Evolutionary conservation across 1,140 invertebrate species (phyloP).

Genomic region (Hylyphantes graminicola): DNA sequence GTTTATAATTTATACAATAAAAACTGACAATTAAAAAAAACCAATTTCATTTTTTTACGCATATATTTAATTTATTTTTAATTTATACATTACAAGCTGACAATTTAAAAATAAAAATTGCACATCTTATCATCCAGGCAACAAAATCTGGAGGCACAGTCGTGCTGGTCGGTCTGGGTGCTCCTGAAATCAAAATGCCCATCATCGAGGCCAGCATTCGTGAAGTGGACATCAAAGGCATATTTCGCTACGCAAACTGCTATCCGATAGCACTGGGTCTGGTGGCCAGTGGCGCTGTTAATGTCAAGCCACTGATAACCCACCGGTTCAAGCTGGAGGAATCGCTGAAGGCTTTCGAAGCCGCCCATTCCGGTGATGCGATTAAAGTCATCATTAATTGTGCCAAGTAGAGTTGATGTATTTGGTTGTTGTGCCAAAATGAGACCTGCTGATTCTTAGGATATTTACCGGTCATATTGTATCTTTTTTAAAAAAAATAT

Average conservation of each 20-base stretch:
- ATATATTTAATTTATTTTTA: too few species aligned
- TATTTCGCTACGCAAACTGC: slow-evolving; percentile 92
- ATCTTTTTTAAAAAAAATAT: too few species aligned
- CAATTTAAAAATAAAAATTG: background rate
- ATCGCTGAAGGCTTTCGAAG: slow-evolving; percentile 86
- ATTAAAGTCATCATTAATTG: slow-evolving; percentile 84
- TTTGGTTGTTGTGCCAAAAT: too few species aligned
- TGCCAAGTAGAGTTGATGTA: background rate
- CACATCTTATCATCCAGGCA: slow-evolving; percentile 71
- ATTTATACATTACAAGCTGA: too few species aligned
- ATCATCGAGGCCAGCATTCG: slow-evolving; percentile 80
- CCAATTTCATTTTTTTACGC: too few species aligned
- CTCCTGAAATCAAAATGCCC: slow-evolving; percentile 81
- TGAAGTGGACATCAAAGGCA: slow-evolving; percentile 91
- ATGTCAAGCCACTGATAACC: slow-evolving; percentile 90
- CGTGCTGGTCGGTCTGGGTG: slow-evolving; percentile 88
- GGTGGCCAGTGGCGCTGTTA: slow-evolving; percentile 81
- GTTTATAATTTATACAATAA: too few species aligned
- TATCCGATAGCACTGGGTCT: slow-evolving; percentile 87
- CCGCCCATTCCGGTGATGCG: slow-evolving; percentile 77
- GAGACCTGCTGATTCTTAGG: too few species aligned
- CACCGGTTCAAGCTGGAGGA: slow-evolving; percentile 90
- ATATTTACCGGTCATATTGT: too few species aligned
- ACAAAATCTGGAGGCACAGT: slow-evolving; percentile 85
- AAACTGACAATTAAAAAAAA: too few species aligned